Base-by-base conservation (phyloP, 2,888 invertebrate genomes). In the Cheilosia soror region DNA sequence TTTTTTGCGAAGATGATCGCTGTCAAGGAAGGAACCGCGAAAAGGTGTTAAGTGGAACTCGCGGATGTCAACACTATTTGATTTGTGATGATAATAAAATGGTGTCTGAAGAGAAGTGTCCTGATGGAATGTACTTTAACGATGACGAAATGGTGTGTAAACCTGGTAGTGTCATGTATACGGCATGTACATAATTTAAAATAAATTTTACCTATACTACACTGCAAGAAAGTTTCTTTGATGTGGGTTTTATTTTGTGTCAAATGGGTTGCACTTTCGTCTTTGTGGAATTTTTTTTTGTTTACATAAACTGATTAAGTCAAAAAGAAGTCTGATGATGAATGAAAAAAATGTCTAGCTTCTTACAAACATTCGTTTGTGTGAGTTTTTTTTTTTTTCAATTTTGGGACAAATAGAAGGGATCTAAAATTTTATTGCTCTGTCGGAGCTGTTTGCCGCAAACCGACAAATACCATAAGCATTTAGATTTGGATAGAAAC, bases 51-150 rank as follows among this genome's bases (percentile, higher is more conserved):
- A 88, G 88, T 27, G 71, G 88, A 29, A 27, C 20, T 0, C 0
- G 0, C 0, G 90, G 89, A 15, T 90, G 90, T 53, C 89, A 88
- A 6, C 66, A 89, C 33, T 90, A 88, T 68, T 40, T 88, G 4
- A 20, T 75, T 27, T 90, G 90, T 33, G 29, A 55, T 1, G 68
- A 89, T 15, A 87, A 87, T 4, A 62, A 29, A 0, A 88, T 81
- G n/a, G 33, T 60, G 2, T 4, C n/a, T 0, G 40, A 72, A 0
- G n/a, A 78, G 9, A 42, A 71, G 4, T 90, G 90, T 13, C 72
- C n/a, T 0, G 11, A 75, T 9, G 40, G 69, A 4, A 57, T 53
- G 72, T 89, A 87, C 58, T 90, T 89, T 15, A 83, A 90, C 80
- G 87, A 73, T 0, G 4, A 0, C 0, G 47, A 57, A 0, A 62